These are phyloP conservation scores for Ophion obscuratus DNA, from an alignment of 2,888 invertebrate genomes.

Conservation along the genomic window DNA sequence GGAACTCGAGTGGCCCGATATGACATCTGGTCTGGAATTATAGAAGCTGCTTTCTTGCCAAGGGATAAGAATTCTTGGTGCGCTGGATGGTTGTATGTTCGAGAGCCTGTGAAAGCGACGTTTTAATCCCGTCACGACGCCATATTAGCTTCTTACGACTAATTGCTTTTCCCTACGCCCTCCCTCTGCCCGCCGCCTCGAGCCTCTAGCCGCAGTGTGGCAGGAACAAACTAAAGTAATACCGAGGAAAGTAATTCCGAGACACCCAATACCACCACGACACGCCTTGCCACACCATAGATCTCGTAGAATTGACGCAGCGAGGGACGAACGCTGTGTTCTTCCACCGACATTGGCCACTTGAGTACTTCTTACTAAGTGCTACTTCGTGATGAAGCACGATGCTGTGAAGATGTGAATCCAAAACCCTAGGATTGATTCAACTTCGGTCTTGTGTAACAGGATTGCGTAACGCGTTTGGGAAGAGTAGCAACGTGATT, in stretches of 20 bases:
- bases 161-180: constrained; percentile 43
- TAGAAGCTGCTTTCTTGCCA: neutral
- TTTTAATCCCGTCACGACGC: constrained; percentile 27
- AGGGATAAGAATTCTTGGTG: constrained; percentile 1
- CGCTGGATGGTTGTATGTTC: neutral
- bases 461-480: too few relatives aligned
- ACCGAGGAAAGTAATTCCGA: constrained; percentile 13
- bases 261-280: constrained; percentile 17
- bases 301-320: neutral
- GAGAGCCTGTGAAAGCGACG: constrained; percentile 5
- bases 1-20: constrained; percentile 53
- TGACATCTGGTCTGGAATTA: constrained; percentile 13
- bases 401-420: neutral
- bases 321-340: neutral
- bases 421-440: too few relatives aligned
- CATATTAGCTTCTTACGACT: constrained; percentile 39
- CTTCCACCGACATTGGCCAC: neutral
- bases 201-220: too few relatives aligned
- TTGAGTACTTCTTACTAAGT: neutral
- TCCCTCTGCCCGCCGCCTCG: neutral
- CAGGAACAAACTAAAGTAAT: constrained; percentile 10
- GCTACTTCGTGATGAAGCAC: neutral
- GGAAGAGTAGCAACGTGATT: too few relatives aligned
- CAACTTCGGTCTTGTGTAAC: too few relatives aligned
- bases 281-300: constrained; percentile 3